Conservation (phyloP, 2,113 vertebrate species). For the Pachyramphus minor region DNA sequence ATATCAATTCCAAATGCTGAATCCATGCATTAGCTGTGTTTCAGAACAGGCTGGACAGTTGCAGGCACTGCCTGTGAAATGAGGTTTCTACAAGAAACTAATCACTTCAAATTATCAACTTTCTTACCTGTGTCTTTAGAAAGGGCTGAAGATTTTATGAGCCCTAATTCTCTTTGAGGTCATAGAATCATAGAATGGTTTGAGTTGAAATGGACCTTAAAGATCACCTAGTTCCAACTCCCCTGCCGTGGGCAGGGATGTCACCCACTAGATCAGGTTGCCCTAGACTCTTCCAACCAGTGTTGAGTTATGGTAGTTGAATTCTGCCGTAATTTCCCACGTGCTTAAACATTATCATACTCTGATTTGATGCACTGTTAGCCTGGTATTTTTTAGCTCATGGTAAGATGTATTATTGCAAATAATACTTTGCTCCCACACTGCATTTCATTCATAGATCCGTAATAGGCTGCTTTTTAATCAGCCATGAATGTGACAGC, state of each 20-base stretch:
- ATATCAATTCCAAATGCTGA: neutral
- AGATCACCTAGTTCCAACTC: neutral
- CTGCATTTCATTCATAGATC: neutral
- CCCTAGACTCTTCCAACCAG: neutral
- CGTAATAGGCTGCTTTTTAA: neutral
- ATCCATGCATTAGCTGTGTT: neutral
- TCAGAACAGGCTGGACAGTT: neutral
- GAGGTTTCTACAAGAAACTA: neutral
- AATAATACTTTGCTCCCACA: neutral
- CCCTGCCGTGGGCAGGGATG: neutral
- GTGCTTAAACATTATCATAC: neutral
- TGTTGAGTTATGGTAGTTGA: neutral
- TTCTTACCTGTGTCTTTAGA: neutral
- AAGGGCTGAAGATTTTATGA: neutral
- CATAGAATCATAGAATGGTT: neutral
- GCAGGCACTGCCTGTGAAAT: neutral
- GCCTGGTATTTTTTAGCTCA: neutral
- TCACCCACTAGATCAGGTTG: neutral
- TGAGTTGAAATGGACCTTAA: neutral
- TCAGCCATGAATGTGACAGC: neutral
- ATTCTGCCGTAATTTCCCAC: neutral
- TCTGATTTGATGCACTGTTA: neutral
- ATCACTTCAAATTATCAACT: neutral
- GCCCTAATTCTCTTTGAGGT: neutral
- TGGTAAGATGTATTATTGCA: neutral